phyloP scores from a whole-genome alignment of 2,113 vertebrate genomes.

The Pelecanoides urinatrix region DNA sequence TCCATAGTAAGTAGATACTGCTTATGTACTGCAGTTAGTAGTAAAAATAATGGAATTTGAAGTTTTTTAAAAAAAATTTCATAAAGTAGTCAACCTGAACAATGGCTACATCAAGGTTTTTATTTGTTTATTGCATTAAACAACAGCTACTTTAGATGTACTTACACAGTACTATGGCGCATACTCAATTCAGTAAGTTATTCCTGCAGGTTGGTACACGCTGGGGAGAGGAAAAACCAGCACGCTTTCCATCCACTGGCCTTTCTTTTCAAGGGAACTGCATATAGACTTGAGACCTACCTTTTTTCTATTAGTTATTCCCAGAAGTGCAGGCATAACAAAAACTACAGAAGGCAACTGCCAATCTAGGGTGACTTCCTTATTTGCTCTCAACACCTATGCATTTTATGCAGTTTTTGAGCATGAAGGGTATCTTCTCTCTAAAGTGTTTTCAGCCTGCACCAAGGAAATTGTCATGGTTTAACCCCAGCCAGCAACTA shows the following conservation, averaged over 20 bases:
- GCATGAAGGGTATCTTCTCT: not conserved
- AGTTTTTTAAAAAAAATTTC: not conserved
- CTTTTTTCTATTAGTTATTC: not conserved
- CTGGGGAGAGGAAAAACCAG: not conserved
- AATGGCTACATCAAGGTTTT: not conserved
- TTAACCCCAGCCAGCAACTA: no score
- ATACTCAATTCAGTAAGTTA: not conserved
- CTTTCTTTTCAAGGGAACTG: not conserved
- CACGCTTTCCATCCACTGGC: not conserved
- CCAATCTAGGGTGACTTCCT: not conserved
- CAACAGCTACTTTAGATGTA: not conserved
- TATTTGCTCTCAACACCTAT: not conserved
- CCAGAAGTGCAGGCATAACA: not conserved
- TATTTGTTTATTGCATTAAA: not conserved
- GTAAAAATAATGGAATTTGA: not conserved
- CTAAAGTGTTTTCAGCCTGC: not conserved
- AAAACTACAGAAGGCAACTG: not conserved
- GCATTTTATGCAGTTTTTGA: not conserved
- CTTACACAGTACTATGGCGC: not conserved
- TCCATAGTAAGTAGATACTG: not conserved
- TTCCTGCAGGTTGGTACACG: not conserved
- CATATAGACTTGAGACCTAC: not conserved
- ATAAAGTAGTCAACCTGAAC: not conserved
- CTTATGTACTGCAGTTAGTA: not conserved
- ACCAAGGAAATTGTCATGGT: not conserved